Conservation (phyloP, 2,113 vertebrate genomes). For the Toxotes chatareus region DNA sequence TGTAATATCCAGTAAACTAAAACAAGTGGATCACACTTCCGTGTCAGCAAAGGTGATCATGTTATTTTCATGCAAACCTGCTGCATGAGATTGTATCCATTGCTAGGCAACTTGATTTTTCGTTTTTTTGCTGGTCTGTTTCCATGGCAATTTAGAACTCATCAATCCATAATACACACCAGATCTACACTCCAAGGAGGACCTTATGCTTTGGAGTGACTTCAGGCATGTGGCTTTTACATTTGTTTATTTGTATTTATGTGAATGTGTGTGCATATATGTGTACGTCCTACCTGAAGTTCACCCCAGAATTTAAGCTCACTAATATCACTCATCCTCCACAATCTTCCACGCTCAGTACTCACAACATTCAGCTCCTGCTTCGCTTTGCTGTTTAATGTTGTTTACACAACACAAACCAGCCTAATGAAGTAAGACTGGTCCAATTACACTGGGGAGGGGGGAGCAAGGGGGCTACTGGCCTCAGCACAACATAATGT, state of each 20-base stretch:
- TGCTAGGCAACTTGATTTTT: slow-evolving; percentile 47
- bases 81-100: slow-evolving; percentile 14
- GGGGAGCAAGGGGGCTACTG: not conserved
- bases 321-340: too few relatives aligned
- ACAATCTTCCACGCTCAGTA: not conserved
- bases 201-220: not conserved
- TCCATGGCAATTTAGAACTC: slow-evolving; percentile 71
- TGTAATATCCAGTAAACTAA: slow-evolving; percentile 20
- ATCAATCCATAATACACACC: slow-evolving; percentile 24
- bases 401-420: slow-evolving; percentile 34
- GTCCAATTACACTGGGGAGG: slow-evolving; percentile 20
- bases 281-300: not conserved
- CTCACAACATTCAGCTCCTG: not conserved
- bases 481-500: slow-evolving; percentile 44
- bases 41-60: slow-evolving; percentile 1
- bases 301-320: not conserved
- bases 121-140: slow-evolving; percentile 64
- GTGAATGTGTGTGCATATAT: not conserved
- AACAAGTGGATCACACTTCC: slow-evolving; percentile 19
- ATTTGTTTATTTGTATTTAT: not conserved
- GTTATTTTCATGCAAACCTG: slow-evolving; percentile 4
- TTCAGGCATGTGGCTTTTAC: not conserved
- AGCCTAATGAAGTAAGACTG: slow-evolving; percentile 35
- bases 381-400: not conserved
- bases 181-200: slow-evolving; percentile 26